Evolutionary conservation across 1,140 invertebrate genomes (phyloP).

Genomic region (Hylaeus volcanicus): DNA sequence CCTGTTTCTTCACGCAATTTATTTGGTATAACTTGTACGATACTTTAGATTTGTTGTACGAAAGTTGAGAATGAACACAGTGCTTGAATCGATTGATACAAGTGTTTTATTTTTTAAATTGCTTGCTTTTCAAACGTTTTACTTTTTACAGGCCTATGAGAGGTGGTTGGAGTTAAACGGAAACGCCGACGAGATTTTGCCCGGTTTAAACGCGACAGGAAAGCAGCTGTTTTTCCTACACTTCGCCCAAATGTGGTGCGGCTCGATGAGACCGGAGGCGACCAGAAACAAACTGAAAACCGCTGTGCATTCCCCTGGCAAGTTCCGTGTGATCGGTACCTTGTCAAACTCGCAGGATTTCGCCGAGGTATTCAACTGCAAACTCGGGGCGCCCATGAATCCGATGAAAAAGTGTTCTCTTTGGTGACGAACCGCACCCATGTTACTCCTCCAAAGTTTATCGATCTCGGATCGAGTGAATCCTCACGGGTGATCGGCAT

Average conservation of each 20-base stretch:
- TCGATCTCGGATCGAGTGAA: slow-evolving; percentile 11
- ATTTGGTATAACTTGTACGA: no score
- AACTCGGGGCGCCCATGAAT: slow-evolving; percentile 87
- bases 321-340: slow-evolving; percentile 88
- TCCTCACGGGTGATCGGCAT: background rate
- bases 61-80: no score
- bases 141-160: slow-evolving; percentile 82
- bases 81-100: no score
- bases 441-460: background rate
- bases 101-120: slow-evolving; percentile 1
- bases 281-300: slow-evolving; percentile 89
- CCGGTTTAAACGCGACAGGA: slow-evolving; percentile 87
- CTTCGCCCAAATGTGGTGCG: slow-evolving; percentile 95
- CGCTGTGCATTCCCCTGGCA: slow-evolving; percentile 92
- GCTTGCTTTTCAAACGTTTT: background rate
- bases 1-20: no score
- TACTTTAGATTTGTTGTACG: no score
- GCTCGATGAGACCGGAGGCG: slow-evolving; percentile 92
- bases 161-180: slow-evolving; percentile 82
- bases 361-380: slow-evolving; percentile 86
- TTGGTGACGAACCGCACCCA: slow-evolving; percentile 83
- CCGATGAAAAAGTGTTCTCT: slow-evolving; percentile 90
- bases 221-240: slow-evolving; percentile 92
- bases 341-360: slow-evolving; percentile 92
- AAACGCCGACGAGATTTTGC: slow-evolving; percentile 83